Evolutionary conservation across 2,113 vertebrate genomes (phyloP), one percentile per base, ranked within the genome.

Genomic region (Tetrao urogallus): DNA sequence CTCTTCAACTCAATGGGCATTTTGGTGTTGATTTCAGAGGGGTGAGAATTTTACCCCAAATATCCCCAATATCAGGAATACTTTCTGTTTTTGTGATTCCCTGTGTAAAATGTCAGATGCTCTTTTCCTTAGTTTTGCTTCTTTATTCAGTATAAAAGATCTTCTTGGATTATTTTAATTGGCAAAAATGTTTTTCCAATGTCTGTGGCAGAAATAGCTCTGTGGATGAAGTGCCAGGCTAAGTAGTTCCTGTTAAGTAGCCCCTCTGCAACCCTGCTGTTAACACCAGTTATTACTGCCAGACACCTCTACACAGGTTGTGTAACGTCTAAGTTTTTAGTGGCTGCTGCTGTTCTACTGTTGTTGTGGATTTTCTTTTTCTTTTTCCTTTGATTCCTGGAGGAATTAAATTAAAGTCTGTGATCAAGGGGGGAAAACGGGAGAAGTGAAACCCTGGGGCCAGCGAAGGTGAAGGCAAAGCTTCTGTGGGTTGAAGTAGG

Each of bases 181-280:
- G 96, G 89, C 91, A 91, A 83, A 91, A 91, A 43, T 15, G 15
- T 86, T 92, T 95, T 96, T 95, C 93, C 89, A 92, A 69, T 0
- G 0, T 91, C 87, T 93, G 85, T 83, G 75, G 84, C 89, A 92
- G 91, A 93, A 96, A 94, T 86, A 96, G 75, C 75, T 91, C 60
- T 30, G 47, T 89, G 94, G 87, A 36, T 63, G 57, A 75, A 86
- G 91, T 96, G 94, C 93, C 95, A 96, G 94, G 82, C 85, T 93
- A 92, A 96, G 95, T 92, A 95, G 96, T 85, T 95, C 81, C 91
- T 94, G 92, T 95, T 94, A 94, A 96, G 94, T 95, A 95, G 89
- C 87, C 87, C 92, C 91, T 96, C 65, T 93, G 87, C 92, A 91
- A 2, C 72, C 58, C 84, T 77, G 95, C 81, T 91, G 81, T 96